phyloP scores from a whole-genome alignment of 2,888 invertebrate genomes.

The Rotaria magnacalcarata region DNA sequence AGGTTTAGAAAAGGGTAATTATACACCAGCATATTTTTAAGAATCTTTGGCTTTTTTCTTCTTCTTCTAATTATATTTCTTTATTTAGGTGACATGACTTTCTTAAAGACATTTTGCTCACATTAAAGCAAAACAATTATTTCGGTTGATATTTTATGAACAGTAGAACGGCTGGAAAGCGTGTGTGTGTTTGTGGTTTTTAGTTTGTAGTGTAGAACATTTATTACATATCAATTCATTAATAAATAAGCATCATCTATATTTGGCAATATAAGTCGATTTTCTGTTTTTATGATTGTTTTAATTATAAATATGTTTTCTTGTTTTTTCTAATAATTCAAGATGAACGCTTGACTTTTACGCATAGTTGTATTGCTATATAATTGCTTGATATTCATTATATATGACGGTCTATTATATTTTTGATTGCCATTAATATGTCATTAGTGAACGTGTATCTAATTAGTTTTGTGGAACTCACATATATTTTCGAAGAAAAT shows the following conservation, averaged over 20 bases:
- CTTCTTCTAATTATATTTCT: not conserved
- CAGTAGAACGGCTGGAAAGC: not conserved
- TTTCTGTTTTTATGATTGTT: not conserved
- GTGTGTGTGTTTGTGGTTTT: not conserved
- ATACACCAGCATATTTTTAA: not conserved
- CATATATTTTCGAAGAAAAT: no score
- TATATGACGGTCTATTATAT: not conserved
- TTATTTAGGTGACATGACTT: not conserved
- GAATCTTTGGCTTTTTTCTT: not conserved
- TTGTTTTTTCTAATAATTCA: not conserved
- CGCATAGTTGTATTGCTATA: not conserved
- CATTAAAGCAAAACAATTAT: not conserved
- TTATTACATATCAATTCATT: not conserved
- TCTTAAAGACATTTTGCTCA: conserved; percentile 21
- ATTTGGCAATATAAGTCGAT: not conserved
- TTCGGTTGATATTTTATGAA: not conserved
- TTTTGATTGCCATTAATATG: not conserved
- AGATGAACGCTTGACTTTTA: not conserved
- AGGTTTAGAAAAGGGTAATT: conserved; percentile 21
- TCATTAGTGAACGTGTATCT: not conserved
- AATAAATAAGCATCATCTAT: not conserved
- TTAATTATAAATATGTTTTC: not conserved
- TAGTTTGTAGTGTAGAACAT: not conserved
- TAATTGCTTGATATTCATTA: not conserved
- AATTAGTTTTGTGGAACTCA: not conserved